These are phyloP conservation scores for Xylota segnis DNA, from an alignment of 2,888 invertebrate species.

Conservation along the genomic window DNA sequence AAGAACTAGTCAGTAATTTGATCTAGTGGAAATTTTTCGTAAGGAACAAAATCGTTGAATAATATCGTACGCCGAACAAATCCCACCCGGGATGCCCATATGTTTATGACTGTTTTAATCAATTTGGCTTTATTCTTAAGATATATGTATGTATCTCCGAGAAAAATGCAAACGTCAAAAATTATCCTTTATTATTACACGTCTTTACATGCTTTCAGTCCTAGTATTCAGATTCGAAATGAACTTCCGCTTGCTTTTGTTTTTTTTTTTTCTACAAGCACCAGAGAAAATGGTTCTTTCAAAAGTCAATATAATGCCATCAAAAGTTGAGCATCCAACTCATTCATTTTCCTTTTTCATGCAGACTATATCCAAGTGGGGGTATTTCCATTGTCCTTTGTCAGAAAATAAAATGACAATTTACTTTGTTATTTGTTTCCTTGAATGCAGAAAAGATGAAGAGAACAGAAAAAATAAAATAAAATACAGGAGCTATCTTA, in stretches of 20 bases:
- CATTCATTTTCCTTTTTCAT: constrained; percentile 68
- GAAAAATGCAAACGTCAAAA: constrained; percentile 29
- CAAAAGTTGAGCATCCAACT: constrained; percentile 69
- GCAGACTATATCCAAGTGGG: constrained; percentile 53
- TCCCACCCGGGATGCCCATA: background rate
- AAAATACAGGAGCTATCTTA: constrained; percentile 57
- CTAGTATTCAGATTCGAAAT: constrained; percentile 35
- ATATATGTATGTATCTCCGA: background rate
- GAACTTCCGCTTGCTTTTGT: constrained; percentile 51
- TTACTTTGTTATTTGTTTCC: constrained; percentile 71
- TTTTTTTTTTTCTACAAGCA: constrained; percentile 10
- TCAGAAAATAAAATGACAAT: constrained; percentile 74
- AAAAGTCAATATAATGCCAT: constrained; percentile 69
- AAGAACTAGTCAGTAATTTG: no score
- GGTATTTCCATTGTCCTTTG: constrained; percentile 68
- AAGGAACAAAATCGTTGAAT: background rate
- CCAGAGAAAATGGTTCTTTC: constrained; percentile 25
- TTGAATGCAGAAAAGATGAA: constrained; percentile 56
- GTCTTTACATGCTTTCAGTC: constrained; percentile 28
- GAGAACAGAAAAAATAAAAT: constrained; percentile 22
- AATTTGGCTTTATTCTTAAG: constrained; percentile 4
- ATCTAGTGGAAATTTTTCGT: background rate
- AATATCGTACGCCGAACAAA: background rate
- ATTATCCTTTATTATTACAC: constrained; percentile 37
- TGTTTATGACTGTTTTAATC: constrained; percentile 19